Evolutionary conservation across 2,797 vertebrate species (phyloP).

Genomic region (Psittacula echo): DNA sequence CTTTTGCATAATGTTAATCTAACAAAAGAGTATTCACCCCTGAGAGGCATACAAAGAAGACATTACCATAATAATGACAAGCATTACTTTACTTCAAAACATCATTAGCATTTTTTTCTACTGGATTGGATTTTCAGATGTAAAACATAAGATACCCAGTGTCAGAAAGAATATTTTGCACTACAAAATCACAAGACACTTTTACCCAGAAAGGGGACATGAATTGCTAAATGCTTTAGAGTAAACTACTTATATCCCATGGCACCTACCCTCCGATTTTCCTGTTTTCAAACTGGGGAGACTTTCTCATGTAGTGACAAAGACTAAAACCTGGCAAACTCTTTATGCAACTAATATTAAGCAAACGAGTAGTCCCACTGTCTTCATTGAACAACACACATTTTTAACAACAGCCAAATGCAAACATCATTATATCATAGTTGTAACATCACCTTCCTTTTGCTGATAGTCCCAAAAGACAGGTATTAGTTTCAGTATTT

Average conservation of each 20-base stretch:
- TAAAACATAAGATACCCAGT: slow-evolving; percentile 4
- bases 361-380: not conserved
- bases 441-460: not conserved
- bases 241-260: not conserved
- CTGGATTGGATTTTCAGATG: slow-evolving; percentile 26
- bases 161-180: not conserved
- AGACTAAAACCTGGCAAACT: not conserved
- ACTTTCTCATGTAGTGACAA: not conserved
- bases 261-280: not conserved
- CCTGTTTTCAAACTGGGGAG: not conserved
- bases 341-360: not conserved
- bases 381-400: not conserved
- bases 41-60: slow-evolving; percentile 15
- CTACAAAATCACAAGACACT: not conserved
- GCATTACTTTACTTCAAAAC: slow-evolving; percentile 42
- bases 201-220: not conserved
- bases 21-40: slow-evolving; percentile 57
- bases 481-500: not conserved
- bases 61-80: slow-evolving; percentile 54
- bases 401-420: not conserved
- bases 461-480: not conserved
- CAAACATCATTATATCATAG: not conserved
- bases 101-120: slow-evolving; percentile 15
- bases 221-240: not conserved
- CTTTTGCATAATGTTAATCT: not conserved